phyloP scores from a whole-genome alignment of 1,140 invertebrate species.

The Diprion similis region DNA sequence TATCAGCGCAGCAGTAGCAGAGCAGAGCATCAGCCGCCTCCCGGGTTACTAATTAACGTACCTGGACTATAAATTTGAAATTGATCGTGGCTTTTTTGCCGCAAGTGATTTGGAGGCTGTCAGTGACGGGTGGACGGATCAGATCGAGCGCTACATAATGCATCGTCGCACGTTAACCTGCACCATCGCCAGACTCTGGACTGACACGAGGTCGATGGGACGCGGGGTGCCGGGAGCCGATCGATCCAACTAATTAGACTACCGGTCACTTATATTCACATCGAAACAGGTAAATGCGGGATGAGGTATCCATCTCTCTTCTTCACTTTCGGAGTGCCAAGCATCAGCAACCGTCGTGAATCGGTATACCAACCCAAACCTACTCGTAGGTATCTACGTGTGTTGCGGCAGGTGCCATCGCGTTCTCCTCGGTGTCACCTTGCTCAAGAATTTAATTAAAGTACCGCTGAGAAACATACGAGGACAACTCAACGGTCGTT shows the following conservation, averaged over 20 bases:
- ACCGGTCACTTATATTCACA: not conserved
- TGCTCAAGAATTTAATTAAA: too few species aligned
- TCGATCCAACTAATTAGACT: constrained; percentile 5
- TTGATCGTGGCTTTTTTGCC: constrained; percentile 48
- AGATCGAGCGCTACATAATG: constrained; percentile 4
- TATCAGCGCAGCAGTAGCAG: not conserved
- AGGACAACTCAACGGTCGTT: too few species aligned
- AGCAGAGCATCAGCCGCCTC: constrained; percentile 16
- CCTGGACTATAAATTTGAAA: constrained; percentile 51
- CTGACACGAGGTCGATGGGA: not conserved
- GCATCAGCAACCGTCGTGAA: not conserved
- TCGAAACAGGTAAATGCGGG: not conserved
- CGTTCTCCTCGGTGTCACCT: not conserved
- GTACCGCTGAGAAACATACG: too few species aligned
- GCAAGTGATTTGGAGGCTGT: constrained; percentile 40
- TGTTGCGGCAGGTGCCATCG: not conserved
- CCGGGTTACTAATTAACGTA: constrained; percentile 52
- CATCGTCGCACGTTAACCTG: not conserved
- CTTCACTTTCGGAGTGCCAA: not conserved
- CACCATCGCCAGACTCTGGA: not conserved
- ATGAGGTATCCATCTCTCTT: not conserved
- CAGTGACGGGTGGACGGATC: constrained; percentile 21
- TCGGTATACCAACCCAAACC: not conserved
- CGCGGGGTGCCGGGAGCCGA: not conserved
- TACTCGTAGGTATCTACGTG: not conserved